Evolutionary conservation across 2,888 invertebrate species (phyloP).

Genomic region (Erannis defoliaria): DNA sequence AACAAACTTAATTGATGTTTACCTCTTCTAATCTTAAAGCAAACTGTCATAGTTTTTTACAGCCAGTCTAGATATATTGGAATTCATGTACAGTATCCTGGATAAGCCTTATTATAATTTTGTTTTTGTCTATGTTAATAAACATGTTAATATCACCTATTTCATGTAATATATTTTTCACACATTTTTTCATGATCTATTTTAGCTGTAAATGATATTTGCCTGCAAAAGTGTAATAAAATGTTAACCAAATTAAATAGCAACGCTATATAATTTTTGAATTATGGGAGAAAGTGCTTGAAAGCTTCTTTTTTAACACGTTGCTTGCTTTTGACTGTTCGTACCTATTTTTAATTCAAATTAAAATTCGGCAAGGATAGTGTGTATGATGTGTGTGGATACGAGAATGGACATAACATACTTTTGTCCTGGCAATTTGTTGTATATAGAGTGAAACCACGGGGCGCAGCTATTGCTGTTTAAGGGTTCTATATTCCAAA

Average conservation of each 20-base stretch:
- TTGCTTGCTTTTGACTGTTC: slow-evolving; percentile 24
- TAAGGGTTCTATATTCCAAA: no score
- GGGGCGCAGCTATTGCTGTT: slow-evolving; percentile 4
- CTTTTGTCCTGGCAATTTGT: background rate
- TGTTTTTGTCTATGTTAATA: slow-evolving; percentile 4
- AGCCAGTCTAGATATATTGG: background rate
- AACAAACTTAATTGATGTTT: no score
- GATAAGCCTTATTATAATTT: slow-evolving; percentile 10
- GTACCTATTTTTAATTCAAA: background rate
- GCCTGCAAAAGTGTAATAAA: slow-evolving; percentile 3
- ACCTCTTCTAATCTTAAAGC: no score
- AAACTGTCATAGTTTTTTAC: background rate
- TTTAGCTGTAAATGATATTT: slow-evolving; percentile 7
- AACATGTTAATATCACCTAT: background rate
- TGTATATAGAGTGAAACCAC: background rate
- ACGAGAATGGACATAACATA: background rate
- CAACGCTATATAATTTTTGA: slow-evolving; percentile 8
- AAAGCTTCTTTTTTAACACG: slow-evolving; percentile 16
- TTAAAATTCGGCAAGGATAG: no score
- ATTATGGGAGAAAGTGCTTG: slow-evolving; percentile 7
- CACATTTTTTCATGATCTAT: background rate
- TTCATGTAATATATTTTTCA: slow-evolving; percentile 17
- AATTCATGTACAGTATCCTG: slow-evolving; percentile 33
- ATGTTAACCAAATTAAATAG: slow-evolving; percentile 4
- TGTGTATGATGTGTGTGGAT: no score